Conservation (phyloP, 2,113 vertebrate genomes). For the Machaerirhynchus nigripectus region DNA sequence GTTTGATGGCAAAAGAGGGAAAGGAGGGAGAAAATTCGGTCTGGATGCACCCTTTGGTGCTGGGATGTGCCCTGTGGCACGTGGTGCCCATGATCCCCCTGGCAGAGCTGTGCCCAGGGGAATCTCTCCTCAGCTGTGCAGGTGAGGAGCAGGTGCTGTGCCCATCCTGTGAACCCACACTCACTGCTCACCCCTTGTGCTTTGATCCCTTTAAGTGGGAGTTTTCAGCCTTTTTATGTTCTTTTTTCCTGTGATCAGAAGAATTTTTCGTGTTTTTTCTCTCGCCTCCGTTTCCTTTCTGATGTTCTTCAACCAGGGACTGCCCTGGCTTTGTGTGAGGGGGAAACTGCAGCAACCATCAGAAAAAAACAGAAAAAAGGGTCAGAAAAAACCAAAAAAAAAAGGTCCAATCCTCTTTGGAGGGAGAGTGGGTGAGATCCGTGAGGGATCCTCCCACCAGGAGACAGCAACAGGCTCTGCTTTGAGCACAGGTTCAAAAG, state of each 20-base stretch:
- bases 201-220: neutral
- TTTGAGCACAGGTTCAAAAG: neutral
- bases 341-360: neutral
- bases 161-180: neutral
- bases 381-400: too few relatives aligned
- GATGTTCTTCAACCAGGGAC: neutral
- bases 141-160: neutral
- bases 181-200: neutral
- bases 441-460: fast-evolving
- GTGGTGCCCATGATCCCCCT: fast-evolving
- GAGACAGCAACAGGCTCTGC: neutral
- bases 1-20: neutral
- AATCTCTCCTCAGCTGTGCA: fast-evolving
- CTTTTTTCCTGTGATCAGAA: neutral
- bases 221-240: neutral
- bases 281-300: neutral
- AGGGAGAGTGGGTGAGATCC: neutral
- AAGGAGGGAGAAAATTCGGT: neutral
- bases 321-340: neutral
- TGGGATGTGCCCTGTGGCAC: neutral
- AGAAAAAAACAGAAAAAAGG: neutral
- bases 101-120: neutral
- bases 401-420: neutral
- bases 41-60: neutral
- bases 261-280: neutral